Base-by-base conservation (phyloP, 2,888 invertebrate genomes). In the Miltochrista miniata region DNA sequence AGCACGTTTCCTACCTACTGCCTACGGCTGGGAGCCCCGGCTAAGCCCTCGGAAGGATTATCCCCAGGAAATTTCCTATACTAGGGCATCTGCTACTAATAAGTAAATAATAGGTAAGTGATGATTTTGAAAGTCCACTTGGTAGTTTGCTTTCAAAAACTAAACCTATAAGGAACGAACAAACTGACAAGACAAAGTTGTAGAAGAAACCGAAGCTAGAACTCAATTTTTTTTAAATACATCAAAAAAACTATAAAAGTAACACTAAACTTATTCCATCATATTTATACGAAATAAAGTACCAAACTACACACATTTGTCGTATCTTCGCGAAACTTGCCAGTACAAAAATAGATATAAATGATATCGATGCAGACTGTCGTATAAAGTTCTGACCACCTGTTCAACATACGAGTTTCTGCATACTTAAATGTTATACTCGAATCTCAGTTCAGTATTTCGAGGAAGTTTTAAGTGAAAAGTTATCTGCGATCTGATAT, bases 401-500 rank as follows among this genome's bases (percentile, higher is more conserved):
- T 69, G 69, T 61, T 54, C 57, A 56, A 71, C 55, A 63, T 69
- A 38, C 30, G 54, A 62, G 54, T 56, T 58, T 46, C 42, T 48
- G 24, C 24, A 59, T 61, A 64, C 51, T 59, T 60, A 46, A 48
- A 49, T 58, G 54, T 62, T 24, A 24, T 2, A 24, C 18, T 24
- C 3, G 18, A 4, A 52, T 51, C 39, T n/a, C n/a, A 15, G 38
- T 5, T 13, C 34, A 18, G 38, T 51, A 34, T 47, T 42, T 38
- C 39, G 14, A 35, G 31, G 8, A 12, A 46, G 47, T 36, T 47
- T 40, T 7, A 35, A 39, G 34, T 52, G 15, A 35, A 38, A 14
- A 33, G n/a, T 33, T 40, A 24, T 42, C 15, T 45, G 31, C 24
- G 15, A n/a, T 41, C 13, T 45, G n/a, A 24, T 24, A 24, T 24